phyloP scores from a whole-genome alignment of 1,140 invertebrate genomes.

The Triops longicaudatus region DNA sequence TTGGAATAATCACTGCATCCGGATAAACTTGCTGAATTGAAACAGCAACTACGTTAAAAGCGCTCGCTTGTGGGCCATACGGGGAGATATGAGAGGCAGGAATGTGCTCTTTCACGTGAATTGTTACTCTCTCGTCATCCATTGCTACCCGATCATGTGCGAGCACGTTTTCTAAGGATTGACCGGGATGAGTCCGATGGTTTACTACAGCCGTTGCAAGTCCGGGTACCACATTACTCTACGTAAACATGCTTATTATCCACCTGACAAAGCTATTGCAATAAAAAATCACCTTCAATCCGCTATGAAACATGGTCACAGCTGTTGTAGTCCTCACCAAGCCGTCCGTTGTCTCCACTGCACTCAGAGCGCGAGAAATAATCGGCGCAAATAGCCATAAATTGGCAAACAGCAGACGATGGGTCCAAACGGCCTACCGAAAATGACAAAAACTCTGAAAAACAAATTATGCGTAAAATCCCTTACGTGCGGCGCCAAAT shows the following conservation, averaged over 20 bases:
- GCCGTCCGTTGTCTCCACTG: slow-evolving; percentile 41
- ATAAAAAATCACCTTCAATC: slow-evolving; percentile 39
- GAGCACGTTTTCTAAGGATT: slow-evolving; percentile 45
- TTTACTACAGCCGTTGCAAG: slow-evolving; percentile 46
- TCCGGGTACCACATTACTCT: slow-evolving; percentile 49
- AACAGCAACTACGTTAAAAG: slow-evolving; percentile 43
- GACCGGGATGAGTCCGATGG: slow-evolving; percentile 48
- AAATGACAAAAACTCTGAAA: slow-evolving; percentile 16
- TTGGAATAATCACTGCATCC: slow-evolving; percentile 43
- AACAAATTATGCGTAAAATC: background rate
- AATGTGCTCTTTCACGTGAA: slow-evolving; percentile 36
- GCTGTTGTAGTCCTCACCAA: slow-evolving; percentile 48
- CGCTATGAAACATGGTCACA: slow-evolving; percentile 47
- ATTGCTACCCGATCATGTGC: slow-evolving; percentile 44
- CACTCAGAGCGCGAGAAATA: slow-evolving; percentile 39
- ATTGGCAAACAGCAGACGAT: slow-evolving; percentile 44
- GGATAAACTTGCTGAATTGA: slow-evolving; percentile 44
- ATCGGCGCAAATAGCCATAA: slow-evolving; percentile 48
- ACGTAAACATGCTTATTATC: background rate
- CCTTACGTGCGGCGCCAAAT: slow-evolving; percentile 40
- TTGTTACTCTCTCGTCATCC: slow-evolving; percentile 42
- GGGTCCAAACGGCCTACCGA: slow-evolving; percentile 40
- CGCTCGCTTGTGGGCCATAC: slow-evolving; percentile 40
- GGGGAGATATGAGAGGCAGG: slow-evolving; percentile 44
- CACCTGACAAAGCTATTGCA: background rate